Percentiles rank a stretch among this genome's conserved stretches.
Conservation (phyloP, 2,888 invertebrate genomes). For the Drosophila kuntzei region DNA sequence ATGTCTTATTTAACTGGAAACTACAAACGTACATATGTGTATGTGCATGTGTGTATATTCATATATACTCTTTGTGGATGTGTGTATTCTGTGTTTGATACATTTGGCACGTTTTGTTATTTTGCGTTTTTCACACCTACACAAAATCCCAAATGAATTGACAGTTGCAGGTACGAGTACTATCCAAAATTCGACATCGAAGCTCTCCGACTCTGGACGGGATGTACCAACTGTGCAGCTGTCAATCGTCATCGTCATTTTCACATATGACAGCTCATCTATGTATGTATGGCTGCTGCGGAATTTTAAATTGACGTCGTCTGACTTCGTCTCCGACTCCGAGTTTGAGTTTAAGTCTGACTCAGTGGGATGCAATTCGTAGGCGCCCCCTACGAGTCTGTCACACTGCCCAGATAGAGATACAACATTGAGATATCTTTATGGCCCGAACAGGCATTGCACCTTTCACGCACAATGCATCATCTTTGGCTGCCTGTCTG, state of each 20-base stretch:
- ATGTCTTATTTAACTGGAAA: slow-evolving; percentile 78
- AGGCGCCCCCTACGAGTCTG: slow-evolving; percentile 78
- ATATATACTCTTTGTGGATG: no score
- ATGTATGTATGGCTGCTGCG: slow-evolving; percentile 54
- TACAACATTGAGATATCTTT: slow-evolving; percentile 73
- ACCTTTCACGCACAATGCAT: slow-evolving; percentile 82
- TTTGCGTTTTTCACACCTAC: slow-evolving; percentile 68
- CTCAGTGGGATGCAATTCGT: slow-evolving; percentile 81
- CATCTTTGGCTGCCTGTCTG: slow-evolving; percentile 72
- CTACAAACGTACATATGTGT: slow-evolving; percentile 24
- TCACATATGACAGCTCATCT: slow-evolving; percentile 75
- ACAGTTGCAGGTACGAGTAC: slow-evolving; percentile 60
- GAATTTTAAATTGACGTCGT: slow-evolving; percentile 74
- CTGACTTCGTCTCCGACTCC: slow-evolving; percentile 2
- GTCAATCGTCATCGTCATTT: slow-evolving; percentile 80
- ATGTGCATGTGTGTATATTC: slow-evolving; percentile 37
- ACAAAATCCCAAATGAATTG: slow-evolving; percentile 66
- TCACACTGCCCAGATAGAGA: slow-evolving; percentile 74
- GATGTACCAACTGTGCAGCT: slow-evolving; percentile 68
- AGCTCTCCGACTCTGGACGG: slow-evolving; percentile 29
- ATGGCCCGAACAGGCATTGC: slow-evolving; percentile 61
- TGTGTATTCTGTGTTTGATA: slow-evolving; percentile 10
- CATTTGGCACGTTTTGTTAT: slow-evolving; percentile 74
- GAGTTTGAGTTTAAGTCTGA: slow-evolving; percentile 42
- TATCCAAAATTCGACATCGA: slow-evolving; percentile 37